Evolutionary conservation across 2,113 vertebrate species (phyloP), one percentile per base, ranked within the genome.

Genomic region (Sclerurus mexicanus): DNA sequence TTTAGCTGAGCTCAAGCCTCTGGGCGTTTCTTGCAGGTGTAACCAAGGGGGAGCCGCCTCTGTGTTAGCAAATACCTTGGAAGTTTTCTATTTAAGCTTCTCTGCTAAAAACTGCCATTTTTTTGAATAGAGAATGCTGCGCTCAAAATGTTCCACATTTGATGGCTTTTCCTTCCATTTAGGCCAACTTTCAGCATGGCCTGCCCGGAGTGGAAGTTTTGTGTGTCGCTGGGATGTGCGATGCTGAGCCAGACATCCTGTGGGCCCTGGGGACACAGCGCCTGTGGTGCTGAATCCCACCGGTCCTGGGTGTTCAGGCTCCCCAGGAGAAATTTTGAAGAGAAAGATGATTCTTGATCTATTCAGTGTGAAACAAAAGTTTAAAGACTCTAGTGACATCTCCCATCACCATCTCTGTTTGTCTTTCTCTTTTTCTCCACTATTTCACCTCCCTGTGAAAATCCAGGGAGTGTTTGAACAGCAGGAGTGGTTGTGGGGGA

Each of bases 281-380:
- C 63, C 13, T 11, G 8, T 22, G 53, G 17, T 18, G 6, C 37
- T 68, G 27, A 52, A 25, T 49, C 27, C 30, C 0, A 0, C 20
- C 18, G 17, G 21, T 37, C n/a, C 7, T 44, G 21, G 46, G 2
- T 9, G 14, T 21, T 12, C 0, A 1, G 37, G 21, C 31, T 68
- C 62, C n/a, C n/a, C 47, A 5, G 25, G 12, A 23, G 14, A 39
- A 10, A 27, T 33, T 75, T 3, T 28, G 37, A 44, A 33, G 47
- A n/a, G 39, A 30, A 68, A 69, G 10, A 15, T 40, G 14, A 7
- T 64, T 69, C 44, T 55, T 80, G 7, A 33, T 77, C 40, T 0
- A 0, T 62, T 87, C 30, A 50, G 46, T 56, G 46, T 12, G 50
- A 69, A 82, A 40, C 30, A 4, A 14, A 59, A n/a, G 27, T 58